These are phyloP conservation scores for Crossocerus cetratus DNA, from an alignment of 2,888 invertebrate genomes.

Conservation along the genomic window DNA sequence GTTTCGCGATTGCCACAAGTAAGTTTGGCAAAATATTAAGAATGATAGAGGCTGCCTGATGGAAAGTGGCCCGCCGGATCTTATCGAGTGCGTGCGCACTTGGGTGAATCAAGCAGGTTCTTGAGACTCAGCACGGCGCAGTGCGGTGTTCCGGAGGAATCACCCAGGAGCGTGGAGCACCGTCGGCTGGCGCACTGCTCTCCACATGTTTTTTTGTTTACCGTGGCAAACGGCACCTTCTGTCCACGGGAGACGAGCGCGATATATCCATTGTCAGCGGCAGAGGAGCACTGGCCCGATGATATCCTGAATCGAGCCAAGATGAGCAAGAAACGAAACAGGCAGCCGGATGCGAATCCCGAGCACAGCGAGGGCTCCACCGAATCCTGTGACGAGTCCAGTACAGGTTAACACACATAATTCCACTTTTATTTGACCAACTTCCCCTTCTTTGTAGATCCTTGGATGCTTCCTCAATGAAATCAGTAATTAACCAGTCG, in stretches of 20 bases:
- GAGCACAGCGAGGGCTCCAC: conserved; percentile 82
- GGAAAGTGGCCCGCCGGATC: too few relatives aligned
- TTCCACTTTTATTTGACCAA: not conserved
- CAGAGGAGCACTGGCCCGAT: not conserved
- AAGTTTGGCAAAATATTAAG: too few relatives aligned
- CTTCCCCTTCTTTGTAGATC: not conserved
- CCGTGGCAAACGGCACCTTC: conserved; percentile 3
- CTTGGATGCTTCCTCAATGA: not conserved
- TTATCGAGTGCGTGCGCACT: too few relatives aligned
- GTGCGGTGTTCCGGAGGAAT: too few relatives aligned
- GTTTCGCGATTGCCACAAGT: too few relatives aligned
- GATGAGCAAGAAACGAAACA: conserved; percentile 86
- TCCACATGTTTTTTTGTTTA: conserved; percentile 40
- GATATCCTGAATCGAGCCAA: conserved; percentile 55
- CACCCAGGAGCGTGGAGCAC: not conserved
- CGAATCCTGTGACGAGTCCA: conserved; percentile 84
- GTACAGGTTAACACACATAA: conserved; percentile 56
- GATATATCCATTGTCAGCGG: too few relatives aligned
- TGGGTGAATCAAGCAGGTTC: too few relatives aligned
- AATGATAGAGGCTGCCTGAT: too few relatives aligned
- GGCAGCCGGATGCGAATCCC: conserved; percentile 83
- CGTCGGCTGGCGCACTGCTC: conserved; percentile 7
- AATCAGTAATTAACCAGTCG: not conserved
- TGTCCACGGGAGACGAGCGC: not conserved
- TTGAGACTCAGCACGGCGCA: too few relatives aligned